phyloP scores from a whole-genome alignment of 2,888 invertebrate genomes.

The Pollenia griseotomentosa region DNA sequence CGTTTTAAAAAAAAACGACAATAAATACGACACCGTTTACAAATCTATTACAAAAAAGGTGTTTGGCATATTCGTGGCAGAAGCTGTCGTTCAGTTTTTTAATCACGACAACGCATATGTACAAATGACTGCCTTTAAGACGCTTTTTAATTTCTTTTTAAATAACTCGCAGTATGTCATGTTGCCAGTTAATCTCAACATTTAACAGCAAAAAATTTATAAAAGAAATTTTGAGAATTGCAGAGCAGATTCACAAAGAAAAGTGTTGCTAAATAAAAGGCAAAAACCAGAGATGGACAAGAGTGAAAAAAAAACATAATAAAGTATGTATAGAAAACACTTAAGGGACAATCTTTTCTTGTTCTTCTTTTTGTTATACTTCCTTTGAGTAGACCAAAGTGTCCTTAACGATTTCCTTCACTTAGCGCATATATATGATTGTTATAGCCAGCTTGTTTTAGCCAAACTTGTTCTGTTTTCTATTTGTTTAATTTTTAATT shows the following conservation, averaged over 20 bases:
- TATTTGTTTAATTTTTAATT: background rate
- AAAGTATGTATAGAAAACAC: constrained; percentile 56
- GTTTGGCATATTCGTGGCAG: no score
- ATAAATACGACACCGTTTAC: no score
- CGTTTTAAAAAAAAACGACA: no score
- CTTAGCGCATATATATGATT: constrained; percentile 11
- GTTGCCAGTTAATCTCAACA: background rate
- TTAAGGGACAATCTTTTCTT: constrained; percentile 50
- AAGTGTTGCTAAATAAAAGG: background rate
- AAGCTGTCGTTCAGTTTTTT: no score
- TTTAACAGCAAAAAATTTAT: background rate
- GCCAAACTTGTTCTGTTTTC: background rate
- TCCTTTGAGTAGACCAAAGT: constrained; percentile 22
- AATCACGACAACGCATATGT: no score
- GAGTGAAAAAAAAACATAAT: constrained; percentile 16
- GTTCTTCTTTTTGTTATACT: constrained; percentile 6
- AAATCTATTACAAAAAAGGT: no score
- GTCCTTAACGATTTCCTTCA: constrained; percentile 40
- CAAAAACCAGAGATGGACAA: background rate
- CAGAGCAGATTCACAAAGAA: background rate
- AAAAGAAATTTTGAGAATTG: constrained; percentile 22
- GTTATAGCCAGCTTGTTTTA: constrained; percentile 31
- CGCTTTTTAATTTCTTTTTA: background rate
- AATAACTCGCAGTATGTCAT: background rate
- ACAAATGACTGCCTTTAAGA: no score